Conservation (phyloP, 2,888 invertebrate genomes). For the Acronicta aceris region DNA sequence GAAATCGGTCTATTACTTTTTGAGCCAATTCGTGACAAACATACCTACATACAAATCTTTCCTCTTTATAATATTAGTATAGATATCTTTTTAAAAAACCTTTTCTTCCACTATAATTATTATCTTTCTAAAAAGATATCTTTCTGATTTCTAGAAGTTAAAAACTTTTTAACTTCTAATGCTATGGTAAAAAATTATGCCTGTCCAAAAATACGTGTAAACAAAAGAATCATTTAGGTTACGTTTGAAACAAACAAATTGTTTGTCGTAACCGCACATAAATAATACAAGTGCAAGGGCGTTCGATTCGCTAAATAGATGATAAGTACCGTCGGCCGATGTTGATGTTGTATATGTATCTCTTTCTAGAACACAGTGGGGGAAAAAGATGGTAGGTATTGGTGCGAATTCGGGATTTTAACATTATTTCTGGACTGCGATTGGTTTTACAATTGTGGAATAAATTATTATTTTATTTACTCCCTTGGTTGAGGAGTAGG, state of each 20-base stretch:
- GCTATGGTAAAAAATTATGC: no score
- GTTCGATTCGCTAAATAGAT: conserved; percentile 70
- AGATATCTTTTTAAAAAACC: no score
- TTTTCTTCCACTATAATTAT: no score
- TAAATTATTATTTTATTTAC: conserved; percentile 10
- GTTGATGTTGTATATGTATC: conserved; percentile 50
- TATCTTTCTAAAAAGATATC: no score
- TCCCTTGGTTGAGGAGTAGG: conserved; percentile 1
- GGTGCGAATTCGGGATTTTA: conserved; percentile 33
- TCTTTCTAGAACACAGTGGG: conserved; percentile 57
- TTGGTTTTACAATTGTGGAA: conserved; percentile 10
- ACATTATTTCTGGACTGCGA: conserved; percentile 28
- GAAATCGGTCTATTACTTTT: no score
- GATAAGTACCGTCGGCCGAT: conserved; percentile 70
- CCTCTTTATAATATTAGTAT: no score
- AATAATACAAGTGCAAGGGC: conserved; percentile 73
- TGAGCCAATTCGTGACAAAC: no score
- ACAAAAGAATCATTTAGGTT: conserved; percentile 41
- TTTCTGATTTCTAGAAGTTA: no score
- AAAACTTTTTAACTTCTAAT: no score
- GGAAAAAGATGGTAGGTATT: conserved; percentile 63
- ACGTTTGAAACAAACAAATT: conserved; percentile 36
- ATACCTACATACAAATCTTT: no score
- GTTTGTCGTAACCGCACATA: conserved; percentile 37
- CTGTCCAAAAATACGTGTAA: conserved; percentile 12